These are phyloP conservation scores for Coelopa pilipes DNA, from an alignment of 2,888 invertebrate genomes.

Conservation along the genomic window DNA sequence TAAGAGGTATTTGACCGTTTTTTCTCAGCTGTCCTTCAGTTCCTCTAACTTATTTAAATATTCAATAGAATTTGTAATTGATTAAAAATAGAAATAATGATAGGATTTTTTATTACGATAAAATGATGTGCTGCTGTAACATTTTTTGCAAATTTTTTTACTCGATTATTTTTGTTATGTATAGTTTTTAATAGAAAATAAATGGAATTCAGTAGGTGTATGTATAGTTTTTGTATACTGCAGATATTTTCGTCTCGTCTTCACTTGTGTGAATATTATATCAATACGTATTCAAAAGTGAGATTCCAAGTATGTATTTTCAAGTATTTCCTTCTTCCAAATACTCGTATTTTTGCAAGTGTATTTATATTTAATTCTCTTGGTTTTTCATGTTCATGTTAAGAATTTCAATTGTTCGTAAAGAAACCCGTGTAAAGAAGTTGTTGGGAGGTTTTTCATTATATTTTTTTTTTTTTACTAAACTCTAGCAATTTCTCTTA, in stretches of 20 bases:
- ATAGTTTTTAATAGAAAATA: conserved; percentile 19
- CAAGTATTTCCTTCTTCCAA: too few relatives aligned
- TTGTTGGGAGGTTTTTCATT: too few relatives aligned
- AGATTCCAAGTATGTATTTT: not conserved
- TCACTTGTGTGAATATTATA: too few relatives aligned
- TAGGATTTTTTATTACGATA: not conserved
- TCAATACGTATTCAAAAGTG: not conserved
- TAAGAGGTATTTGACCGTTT: not conserved
- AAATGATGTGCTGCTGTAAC: conserved; percentile 27
- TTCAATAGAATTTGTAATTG: not conserved
- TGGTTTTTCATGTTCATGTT: too few relatives aligned
- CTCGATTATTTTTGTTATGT: conserved; percentile 25
- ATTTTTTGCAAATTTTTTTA: conserved; percentile 33
- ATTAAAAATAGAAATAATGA: not conserved
- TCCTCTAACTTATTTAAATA: not conserved
- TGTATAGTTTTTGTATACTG: not conserved
- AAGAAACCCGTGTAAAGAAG: too few relatives aligned
- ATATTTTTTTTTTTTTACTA: too few relatives aligned
- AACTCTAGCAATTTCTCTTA: too few relatives aligned
- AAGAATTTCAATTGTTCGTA: too few relatives aligned
- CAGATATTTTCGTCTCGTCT: not conserved
- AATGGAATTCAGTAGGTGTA: not conserved
- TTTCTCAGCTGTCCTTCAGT: not conserved
- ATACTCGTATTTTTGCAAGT: too few relatives aligned
- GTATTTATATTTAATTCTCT: too few relatives aligned